phyloP scores from a whole-genome alignment of 2,113 vertebrate genomes.

The Dryoscopus gambensis region DNA sequence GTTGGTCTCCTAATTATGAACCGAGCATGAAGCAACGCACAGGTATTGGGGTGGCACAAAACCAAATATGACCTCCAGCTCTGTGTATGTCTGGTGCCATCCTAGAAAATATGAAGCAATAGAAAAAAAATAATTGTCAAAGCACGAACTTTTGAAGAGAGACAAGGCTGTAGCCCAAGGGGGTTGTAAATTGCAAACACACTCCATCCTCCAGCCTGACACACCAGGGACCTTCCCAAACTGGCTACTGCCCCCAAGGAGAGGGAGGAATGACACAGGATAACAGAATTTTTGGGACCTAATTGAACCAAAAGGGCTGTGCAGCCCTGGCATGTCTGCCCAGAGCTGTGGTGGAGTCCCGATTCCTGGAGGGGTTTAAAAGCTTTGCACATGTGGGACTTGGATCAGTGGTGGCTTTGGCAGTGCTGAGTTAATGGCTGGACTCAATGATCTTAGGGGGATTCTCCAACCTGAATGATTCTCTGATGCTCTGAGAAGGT shows the following conservation, averaged over 20 bases:
- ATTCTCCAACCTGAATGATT: not conserved
- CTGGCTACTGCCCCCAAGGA: not conserved
- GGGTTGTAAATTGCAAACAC: not conserved
- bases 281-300: not conserved
- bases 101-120: not conserved
- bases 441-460: accelerated
- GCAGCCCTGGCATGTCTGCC: not conserved
- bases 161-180: not conserved
- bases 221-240: not conserved
- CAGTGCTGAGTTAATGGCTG: not conserved
- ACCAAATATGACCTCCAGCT: not conserved
- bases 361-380: not conserved
- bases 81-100: accelerated
- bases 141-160: not conserved
- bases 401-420: not conserved
- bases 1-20: not conserved
- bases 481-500: not conserved
- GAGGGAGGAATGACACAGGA: not conserved
- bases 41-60: not conserved
- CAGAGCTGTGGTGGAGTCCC: not conserved
- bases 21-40: accelerated
- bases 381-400: accelerated
- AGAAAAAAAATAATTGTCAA: not conserved
- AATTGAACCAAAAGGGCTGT: not conserved
- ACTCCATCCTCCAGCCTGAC: not conserved